These are phyloP conservation scores for Dysidea cf. avara DNA, from an alignment of 37 sponge, comb jelly and placozoan genomes.

Conservation along the genomic window DNA sequence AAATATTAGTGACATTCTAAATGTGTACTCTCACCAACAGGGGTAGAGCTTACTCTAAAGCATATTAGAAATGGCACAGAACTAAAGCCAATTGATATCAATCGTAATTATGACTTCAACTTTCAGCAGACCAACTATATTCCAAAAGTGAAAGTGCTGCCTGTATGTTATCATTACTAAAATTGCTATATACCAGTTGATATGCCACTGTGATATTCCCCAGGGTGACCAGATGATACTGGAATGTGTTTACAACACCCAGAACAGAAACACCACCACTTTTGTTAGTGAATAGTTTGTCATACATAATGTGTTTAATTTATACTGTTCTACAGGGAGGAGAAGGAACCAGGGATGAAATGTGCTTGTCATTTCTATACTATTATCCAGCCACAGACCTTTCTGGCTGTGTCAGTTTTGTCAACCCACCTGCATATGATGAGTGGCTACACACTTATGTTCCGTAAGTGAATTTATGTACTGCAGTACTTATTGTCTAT, in stretches of 20 bases:
- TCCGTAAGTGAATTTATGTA: too few relatives aligned
- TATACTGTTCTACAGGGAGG: conserved; percentile 28
- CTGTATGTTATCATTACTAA: conserved; percentile 33
- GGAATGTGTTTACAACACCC: conserved; percentile 10
- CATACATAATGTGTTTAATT: not conserved
- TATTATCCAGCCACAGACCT: too few relatives aligned
- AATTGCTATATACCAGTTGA: not conserved
- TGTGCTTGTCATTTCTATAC: conserved; percentile 30
- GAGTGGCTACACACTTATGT: too few relatives aligned
- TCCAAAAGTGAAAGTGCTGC: conserved; percentile 11
- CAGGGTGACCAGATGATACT: conserved; percentile 18
- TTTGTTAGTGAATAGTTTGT: not conserved
- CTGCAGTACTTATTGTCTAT: too few relatives aligned
- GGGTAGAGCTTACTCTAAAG: too few relatives aligned
- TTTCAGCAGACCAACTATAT: conserved; percentile 53
- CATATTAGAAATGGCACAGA: not conserved
- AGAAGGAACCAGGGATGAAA: conserved; percentile 35
- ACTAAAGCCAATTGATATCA: conserved; percentile 43
- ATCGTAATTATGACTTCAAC: conserved; percentile 68
- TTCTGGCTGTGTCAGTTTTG: too few relatives aligned
- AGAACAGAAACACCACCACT: not conserved
- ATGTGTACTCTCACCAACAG: too few relatives aligned
- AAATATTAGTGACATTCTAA: too few relatives aligned
- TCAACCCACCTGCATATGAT: too few relatives aligned
- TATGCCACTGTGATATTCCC: conserved; percentile 12